phyloP scores from a whole-genome alignment of 2,888 invertebrate species.

The Aspidiotus destructor region DNA sequence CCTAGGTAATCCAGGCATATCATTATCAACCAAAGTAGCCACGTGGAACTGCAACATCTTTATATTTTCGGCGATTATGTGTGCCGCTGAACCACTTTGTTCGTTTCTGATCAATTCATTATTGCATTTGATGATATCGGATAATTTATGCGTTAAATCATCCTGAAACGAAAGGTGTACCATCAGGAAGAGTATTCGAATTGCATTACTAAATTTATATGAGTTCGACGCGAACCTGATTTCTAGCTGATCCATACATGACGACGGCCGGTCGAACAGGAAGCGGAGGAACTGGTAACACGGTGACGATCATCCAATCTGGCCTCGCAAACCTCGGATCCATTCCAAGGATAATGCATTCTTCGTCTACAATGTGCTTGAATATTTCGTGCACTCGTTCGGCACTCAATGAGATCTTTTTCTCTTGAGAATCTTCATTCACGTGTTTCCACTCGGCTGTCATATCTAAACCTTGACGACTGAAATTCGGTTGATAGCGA shows the following conservation, averaged over 20 bases:
- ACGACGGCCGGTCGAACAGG: conserved; percentile 95
- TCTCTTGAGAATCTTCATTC: conserved; percentile 96
- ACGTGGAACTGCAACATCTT: conserved; percentile 98
- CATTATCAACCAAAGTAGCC: conserved; percentile 95
- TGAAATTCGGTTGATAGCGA: conserved; percentile 88
- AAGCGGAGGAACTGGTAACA: conserved; percentile 92
- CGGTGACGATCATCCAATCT: conserved; percentile 99
- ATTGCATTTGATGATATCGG: conserved; percentile 97
- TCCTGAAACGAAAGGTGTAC: conserved; percentile 53
- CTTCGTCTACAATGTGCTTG: conserved; percentile 63
- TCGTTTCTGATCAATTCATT: conserved; percentile 93
- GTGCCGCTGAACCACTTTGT: conserved; percentile 91
- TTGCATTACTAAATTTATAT: no score
- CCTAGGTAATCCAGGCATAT: conserved; percentile 94
- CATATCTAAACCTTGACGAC: conserved; percentile 81
- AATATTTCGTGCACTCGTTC: conserved; percentile 93
- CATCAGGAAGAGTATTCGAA: background rate
- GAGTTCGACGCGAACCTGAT: conserved; percentile 48
- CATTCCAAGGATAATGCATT: conserved; percentile 87
- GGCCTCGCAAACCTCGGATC: conserved; percentile 95
- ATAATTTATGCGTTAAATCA: conserved; percentile 96
- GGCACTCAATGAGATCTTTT: conserved; percentile 85
- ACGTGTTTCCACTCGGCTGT: conserved; percentile 97
- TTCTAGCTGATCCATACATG: conserved; percentile 98
- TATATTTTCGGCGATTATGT: conserved; percentile 92